Evolutionary conservation across 2,797 vertebrate genomes (phyloP), one percentile per base, ranked within the genome.

Genomic region (Perodicticus potto): DNA sequence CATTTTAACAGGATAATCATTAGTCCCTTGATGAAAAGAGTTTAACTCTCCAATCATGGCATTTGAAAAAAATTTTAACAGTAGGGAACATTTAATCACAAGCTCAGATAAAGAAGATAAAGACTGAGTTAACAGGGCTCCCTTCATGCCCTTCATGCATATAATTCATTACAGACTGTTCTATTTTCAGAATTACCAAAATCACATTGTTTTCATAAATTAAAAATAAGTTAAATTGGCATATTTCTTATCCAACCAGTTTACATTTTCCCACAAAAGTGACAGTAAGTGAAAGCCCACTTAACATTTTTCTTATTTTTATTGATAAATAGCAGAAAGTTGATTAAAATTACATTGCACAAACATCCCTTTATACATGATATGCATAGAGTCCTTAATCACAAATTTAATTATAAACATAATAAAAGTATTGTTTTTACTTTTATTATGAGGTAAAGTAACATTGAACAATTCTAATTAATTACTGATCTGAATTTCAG

Each of bases 1-100:
- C 89, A 96, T 96, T 97, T 94, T 89, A 92, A 94, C 85, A 57
- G 53, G 86, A 97, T 92, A 95, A 78, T 91, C 94, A 96, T 97
- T 95, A 95, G 88, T 97, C 85, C 87, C 94, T 94, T 97, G 96
- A 92, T 67, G 77, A 77, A 95, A 49, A 93, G 72, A 94, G 69
- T 17, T 93, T 86, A 85, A 84, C 89, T 94, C 77, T 80, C 96
- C 73, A 93, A 93, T 96, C 89, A 94, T 4, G 72, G 80, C 73
- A 67, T 93, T 83, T 55, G 12, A 86, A 57, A 16, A 86, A 57
- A n/a, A 19, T 19, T 69, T 69, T 69, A 69, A 61, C 86, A 94
- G 91, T 91, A 86, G 85, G 90, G 85, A 96, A 95, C 43, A 86
- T 92, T 95, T 97, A 65, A 92, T 96, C 89, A 97, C 16, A 88